Evolutionary conservation across 2,888 invertebrate species (phyloP), one percentile per base, ranked within the genome.

Genomic region (Ichneumoninae sp.): DNA sequence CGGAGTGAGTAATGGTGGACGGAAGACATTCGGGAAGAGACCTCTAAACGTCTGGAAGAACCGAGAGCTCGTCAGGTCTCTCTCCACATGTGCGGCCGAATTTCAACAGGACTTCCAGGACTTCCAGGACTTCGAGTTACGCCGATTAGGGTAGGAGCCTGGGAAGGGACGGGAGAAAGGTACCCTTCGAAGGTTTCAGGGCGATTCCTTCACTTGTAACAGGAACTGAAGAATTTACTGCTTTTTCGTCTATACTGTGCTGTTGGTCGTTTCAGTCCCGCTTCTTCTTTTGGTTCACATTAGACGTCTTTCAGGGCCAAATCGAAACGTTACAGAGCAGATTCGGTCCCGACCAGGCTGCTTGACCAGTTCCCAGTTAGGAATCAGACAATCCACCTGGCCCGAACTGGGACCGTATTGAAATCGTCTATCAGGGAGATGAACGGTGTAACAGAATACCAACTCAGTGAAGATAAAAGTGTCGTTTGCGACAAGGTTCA

Each of bases 1-100:
- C 91, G 91, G 91, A 86, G 91, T 91, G 91, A 91, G 89, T 91
- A 91, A 92, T 91, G 91, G 89, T 88, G 86, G 87, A 66, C 71
- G 50, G 60, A 66, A 87, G 80, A 70, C 84, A 74, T 82, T 75
- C 74, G 47, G 72, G 60, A 81, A 85, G 78, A 65, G 68, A 79
- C 84, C 75, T 75, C 84, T 80, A 83, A 30, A 52, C 52, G 60
- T 50, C 50, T 22, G 57, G 62, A 44, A 50, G 70, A 66, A 50
- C 47, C n/a, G 62, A 30, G 62, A 19, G 22, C 66, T 57, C n/a
- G 50, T 66, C 69, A 52, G 66, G 70, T 75, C 74, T 74, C 65
- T 66, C 74, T 74, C 65, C 13, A 44, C n/a, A 44, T 52, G 62
- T 47, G 52, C 30, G 52, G 57, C 68, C 36, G 62, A 80, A 66